These are phyloP conservation scores for Phocoena phocoena DNA, from an alignment of 2,113 vertebrate genomes.

Conservation along the genomic window DNA sequence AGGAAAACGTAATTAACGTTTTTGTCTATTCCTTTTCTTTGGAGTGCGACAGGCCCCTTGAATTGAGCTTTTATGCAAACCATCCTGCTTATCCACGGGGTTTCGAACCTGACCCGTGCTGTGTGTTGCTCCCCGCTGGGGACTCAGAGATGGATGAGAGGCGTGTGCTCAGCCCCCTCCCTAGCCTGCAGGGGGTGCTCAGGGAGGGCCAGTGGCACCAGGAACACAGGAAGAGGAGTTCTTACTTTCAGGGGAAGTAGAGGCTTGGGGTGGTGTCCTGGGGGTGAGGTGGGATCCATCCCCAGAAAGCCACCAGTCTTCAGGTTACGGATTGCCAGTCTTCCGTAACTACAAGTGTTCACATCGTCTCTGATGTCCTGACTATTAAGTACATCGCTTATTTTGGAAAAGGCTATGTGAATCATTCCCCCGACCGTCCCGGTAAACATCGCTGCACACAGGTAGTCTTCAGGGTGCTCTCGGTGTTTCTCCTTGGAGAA, in stretches of 20 bases:
- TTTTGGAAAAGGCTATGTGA: neutral
- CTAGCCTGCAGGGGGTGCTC: accelerated
- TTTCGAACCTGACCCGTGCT: too few relatives aligned
- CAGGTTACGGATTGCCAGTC: accelerated
- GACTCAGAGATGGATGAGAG: accelerated
- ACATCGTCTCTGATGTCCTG: accelerated
- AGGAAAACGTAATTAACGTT: slow-evolving; percentile 79
- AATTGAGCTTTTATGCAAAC: neutral
- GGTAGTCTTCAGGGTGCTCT: neutral
- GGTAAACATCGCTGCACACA: neutral
- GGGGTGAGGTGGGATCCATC: accelerated
- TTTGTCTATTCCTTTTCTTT: slow-evolving; percentile 80
- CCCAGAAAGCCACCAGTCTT: neutral
- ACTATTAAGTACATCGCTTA: accelerated
- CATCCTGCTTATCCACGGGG: accelerated
- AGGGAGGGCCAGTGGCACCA: neutral
- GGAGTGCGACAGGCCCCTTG: neutral
- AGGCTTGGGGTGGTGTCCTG: neutral
- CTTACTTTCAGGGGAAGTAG: neutral
- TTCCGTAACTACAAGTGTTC: accelerated
- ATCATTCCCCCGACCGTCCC: accelerated
- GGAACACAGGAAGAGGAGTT: accelerated
- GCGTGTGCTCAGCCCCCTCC: neutral
- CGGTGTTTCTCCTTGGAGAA: neutral
- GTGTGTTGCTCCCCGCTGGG: accelerated